Base-by-base conservation (phyloP, 2,888 invertebrate species). In the Crioceris asparagi region DNA sequence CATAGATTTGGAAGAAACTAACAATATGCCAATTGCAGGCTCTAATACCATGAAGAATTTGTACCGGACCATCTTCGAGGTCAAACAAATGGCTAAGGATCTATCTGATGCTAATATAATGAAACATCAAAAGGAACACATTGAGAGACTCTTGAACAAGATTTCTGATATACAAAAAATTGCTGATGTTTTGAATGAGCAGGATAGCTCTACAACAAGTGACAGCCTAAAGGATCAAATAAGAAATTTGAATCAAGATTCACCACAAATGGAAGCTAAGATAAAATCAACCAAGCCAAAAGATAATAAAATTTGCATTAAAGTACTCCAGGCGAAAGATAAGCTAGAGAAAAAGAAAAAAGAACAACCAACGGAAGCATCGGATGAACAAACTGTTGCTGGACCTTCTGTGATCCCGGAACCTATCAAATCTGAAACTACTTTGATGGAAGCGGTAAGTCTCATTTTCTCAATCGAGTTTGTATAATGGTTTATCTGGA, bases 281-380 rank as follows among this genome's bases (percentile, higher is more conserved):
- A 29, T 25, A 16, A 41, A 36, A 14, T 23, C 23, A 4, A 32
- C 27, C 27, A 14, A 31, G 14, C 36, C 36, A 21, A 43, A 44
- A 16, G 45, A 44, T 12, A 46, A 47, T 25, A 43, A 44, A 32
- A 46, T 48, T 17, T 39, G 37, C 32, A 48, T 48, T n/a, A 48
- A 48, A 31, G 40, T 48, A 31, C 32, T 44, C 19, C 44, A 36
- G 4, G 32, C 31, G 12, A 42, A 36, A 30, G 42, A 42, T 26
- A 43, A 38, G n/a, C 18, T 7, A 10, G 10, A 36, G 34, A 30
- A 32, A 23, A 31, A 35, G 35, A 18, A 15, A 10, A n/a, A 17
- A 8, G 36, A 35, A 34, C 2, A 2, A 8, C 10, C 17, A 25
- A 15, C 15, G 18, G 17, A 39, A 23, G 15, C 36, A 23, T 29